Percentiles rank a stretch among this genome's conserved stretches.
phyloP scores from a whole-genome alignment of 2,113 vertebrate genomes.

The Anhinga anhinga region DNA sequence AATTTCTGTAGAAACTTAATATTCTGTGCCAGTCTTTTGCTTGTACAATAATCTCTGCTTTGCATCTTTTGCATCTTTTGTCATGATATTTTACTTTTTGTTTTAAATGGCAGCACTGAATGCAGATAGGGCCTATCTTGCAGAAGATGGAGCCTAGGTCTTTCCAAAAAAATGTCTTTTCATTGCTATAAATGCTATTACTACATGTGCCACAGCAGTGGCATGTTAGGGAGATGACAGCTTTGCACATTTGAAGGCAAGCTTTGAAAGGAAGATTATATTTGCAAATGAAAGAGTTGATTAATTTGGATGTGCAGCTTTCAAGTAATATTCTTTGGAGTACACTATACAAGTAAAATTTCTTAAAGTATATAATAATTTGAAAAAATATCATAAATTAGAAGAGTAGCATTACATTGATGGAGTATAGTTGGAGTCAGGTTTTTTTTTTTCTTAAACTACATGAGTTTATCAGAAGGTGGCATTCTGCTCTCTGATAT shows the following conservation, averaged over 20 bases:
- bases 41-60: neutral
- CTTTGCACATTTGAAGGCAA: neutral
- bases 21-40: conserved; percentile 8
- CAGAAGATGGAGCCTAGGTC: neutral
- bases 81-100: neutral
- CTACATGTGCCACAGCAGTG: neutral
- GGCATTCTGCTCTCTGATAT: conserved; percentile 4
- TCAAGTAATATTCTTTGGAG: neutral
- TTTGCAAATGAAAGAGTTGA: conserved; percentile 43
- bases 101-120: neutral
- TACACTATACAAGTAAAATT: neutral
- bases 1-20: conserved; percentile 38
- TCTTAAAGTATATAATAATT: neutral
- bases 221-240: neutral
- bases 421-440: neutral
- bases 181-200: neutral
- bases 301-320: neutral
- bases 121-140: neutral
- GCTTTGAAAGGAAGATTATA: neutral
- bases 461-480: neutral
- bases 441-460: neutral
- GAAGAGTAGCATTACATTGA: neutral
- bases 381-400: neutral
- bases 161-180: neutral
- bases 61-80: neutral